Conservation (phyloP, 1,140 invertebrate species). For the Danaus plexippus region DNA sequence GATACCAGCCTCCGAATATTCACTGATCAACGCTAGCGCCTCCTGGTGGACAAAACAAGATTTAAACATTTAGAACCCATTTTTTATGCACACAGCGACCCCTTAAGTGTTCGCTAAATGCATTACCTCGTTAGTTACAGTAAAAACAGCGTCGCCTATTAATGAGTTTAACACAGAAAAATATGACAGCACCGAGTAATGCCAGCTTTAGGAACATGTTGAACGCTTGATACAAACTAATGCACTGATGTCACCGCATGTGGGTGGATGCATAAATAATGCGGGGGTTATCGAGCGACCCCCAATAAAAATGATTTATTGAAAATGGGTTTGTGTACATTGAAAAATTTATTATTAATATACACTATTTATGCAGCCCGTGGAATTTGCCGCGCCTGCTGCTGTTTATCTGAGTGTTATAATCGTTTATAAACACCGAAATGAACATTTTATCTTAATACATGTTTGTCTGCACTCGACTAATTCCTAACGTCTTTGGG, state of each 20-base stretch:
- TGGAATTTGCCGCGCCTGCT: too few relatives aligned
- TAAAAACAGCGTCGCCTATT: constrained; percentile 40
- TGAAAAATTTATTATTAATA: constrained; percentile 17
- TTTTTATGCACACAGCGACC: too few relatives aligned
- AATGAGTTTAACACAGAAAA: constrained; percentile 53
- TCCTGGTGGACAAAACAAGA: constrained; percentile 75
- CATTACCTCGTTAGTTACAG: constrained; percentile 36
- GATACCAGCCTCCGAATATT: constrained; percentile 98
- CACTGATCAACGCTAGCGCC: constrained; percentile 97
- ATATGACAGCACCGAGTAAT: constrained; percentile 49
- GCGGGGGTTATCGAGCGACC: constrained; percentile 40
- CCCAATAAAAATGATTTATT: constrained; percentile 15
- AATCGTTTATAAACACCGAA: too few relatives aligned
- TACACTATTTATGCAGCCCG: too few relatives aligned
- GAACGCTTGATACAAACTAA: constrained; percentile 22
- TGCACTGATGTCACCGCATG: constrained; percentile 29
- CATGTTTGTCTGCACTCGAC: too few relatives aligned
- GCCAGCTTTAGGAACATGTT: constrained; percentile 57
- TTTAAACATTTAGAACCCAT: constrained; percentile 11
- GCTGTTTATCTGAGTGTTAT: too few relatives aligned
- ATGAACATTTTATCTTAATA: too few relatives aligned
- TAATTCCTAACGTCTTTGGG: too few relatives aligned
- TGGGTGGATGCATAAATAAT: constrained; percentile 24
- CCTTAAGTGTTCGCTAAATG: constrained; percentile 14
- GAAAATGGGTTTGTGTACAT: constrained; percentile 29